Conservation (phyloP, 2,888 invertebrate species). For the Leptinotarsa haldemani region DNA sequence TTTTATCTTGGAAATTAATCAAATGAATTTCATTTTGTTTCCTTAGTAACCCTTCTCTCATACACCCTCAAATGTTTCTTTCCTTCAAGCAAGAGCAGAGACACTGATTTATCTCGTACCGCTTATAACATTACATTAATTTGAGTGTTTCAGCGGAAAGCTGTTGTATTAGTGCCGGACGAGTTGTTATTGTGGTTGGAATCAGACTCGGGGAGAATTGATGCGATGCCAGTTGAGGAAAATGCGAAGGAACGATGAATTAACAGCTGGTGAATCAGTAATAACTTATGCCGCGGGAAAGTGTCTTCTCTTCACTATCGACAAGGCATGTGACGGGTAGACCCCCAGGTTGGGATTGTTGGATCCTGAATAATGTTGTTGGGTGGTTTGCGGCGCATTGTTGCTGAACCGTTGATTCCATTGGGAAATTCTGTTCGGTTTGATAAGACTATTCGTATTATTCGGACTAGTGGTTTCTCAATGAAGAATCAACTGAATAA, state of each 20-base stretch:
- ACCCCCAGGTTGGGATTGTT: conserved; percentile 7
- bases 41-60: neutral
- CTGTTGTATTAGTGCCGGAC: conserved; percentile 33
- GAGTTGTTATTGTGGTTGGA: conserved; percentile 33
- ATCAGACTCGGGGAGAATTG: conserved; percentile 22
- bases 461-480: neutral
- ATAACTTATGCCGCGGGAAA: conserved; percentile 13
- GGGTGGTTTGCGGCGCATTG: neutral
- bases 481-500: too few relatives aligned
- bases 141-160: conserved; percentile 33
- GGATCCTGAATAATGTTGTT: conserved; percentile 1
- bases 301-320: conserved; percentile 1
- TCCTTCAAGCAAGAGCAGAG: conserved; percentile 25
- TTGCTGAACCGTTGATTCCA: conserved; percentile 1
- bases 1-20: too few relatives aligned
- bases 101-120: conserved; percentile 28
- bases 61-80: neutral
- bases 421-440: neutral
- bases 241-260: conserved; percentile 27
- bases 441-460: neutral
- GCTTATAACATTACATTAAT: conserved; percentile 34
- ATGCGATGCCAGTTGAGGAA: conserved; percentile 32
- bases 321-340: neutral
- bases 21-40: too few relatives aligned
- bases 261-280: conserved; percentile 7